Evolutionary conservation across 2,888 invertebrate species (phyloP).

Genomic region (Dryadula phaetusa): DNA sequence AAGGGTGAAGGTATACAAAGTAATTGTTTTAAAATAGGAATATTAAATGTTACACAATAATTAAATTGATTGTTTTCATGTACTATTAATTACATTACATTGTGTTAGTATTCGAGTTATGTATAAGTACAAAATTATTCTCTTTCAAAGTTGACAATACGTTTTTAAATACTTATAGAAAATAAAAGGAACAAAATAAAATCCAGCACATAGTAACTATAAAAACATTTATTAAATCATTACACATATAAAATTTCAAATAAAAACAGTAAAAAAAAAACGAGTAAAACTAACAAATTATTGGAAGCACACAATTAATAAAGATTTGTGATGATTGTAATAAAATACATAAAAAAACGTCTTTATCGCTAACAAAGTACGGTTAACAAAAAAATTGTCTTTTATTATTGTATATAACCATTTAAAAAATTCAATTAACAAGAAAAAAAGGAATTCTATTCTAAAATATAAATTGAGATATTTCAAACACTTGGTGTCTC

Average conservation of each 20-base stretch:
- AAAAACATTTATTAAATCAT: conserved; percentile 39
- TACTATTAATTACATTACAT: too few relatives aligned
- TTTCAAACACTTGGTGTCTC: conserved; percentile 22
- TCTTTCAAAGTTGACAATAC: not conserved
- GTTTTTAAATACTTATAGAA: not conserved
- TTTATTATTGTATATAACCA: not conserved
- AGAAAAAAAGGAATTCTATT: conserved; percentile 3
- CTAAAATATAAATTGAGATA: conserved; percentile 21
- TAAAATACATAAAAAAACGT: not conserved
- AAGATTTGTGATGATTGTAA: conserved; percentile 22
- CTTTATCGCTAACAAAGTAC: conserved; percentile 14
- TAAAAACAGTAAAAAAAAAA: conserved; percentile 36
- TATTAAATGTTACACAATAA: too few relatives aligned
- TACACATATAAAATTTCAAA: conserved; percentile 38
- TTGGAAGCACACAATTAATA: conserved; percentile 38
- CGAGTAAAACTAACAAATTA: conserved; percentile 29
- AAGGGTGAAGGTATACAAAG: too few relatives aligned
- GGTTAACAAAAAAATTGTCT: not conserved
- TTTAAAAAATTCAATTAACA: not conserved
- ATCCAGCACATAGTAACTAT: conserved; percentile 3
- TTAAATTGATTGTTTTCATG: too few relatives aligned
- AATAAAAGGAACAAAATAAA: not conserved
- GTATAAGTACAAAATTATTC: not conserved
- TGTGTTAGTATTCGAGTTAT: too few relatives aligned
- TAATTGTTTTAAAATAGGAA: too few relatives aligned